Evolutionary conservation across 2,888 invertebrate genomes (phyloP).

Genomic region (Caenorhabditis sp.): DNA sequence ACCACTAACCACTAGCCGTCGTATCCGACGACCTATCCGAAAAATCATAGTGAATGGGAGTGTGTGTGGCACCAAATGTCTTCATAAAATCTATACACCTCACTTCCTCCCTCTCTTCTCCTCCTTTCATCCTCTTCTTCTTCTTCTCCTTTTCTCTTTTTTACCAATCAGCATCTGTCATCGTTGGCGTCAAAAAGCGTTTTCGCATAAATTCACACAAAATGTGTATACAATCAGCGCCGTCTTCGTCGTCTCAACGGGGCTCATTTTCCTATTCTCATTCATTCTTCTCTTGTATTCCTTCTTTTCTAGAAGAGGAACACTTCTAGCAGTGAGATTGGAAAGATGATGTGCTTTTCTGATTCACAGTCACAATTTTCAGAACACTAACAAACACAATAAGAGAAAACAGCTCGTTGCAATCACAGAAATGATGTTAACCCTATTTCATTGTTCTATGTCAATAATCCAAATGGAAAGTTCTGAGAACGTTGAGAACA

Average conservation of each 20-base stretch:
- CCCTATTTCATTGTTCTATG: conserved; percentile 15
- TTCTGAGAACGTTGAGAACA: conserved; percentile 20
- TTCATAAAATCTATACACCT: conserved; percentile 66
- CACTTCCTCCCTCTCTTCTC: conserved; percentile 27
- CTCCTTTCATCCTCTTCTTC: conserved; percentile 10
- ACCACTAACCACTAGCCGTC: conserved; percentile 23
- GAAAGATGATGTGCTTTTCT: conserved; percentile 17
- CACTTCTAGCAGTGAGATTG: conserved; percentile 1
- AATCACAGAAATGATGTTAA: conserved; percentile 1
- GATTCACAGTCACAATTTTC: too few species aligned
- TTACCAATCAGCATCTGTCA: conserved; percentile 61
- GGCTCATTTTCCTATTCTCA: conserved; percentile 23
- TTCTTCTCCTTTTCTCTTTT: conserved; percentile 20
- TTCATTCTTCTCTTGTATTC: not conserved
- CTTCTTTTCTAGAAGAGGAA: not conserved
- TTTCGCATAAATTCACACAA: conserved; percentile 59
- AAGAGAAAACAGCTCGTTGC: too few species aligned
- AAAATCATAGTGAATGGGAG: conserved; percentile 40
- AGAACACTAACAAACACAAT: too few species aligned
- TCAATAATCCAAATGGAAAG: conserved; percentile 20
- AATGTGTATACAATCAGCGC: conserved; percentile 54
- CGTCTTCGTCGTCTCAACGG: conserved; percentile 2
- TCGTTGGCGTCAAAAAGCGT: conserved; percentile 59
- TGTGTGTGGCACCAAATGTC: conserved; percentile 61
- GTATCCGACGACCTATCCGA: conserved; percentile 33